Evolutionary conservation across 2,113 vertebrate species (phyloP).

Genomic region (Henicopernis longicauda): DNA sequence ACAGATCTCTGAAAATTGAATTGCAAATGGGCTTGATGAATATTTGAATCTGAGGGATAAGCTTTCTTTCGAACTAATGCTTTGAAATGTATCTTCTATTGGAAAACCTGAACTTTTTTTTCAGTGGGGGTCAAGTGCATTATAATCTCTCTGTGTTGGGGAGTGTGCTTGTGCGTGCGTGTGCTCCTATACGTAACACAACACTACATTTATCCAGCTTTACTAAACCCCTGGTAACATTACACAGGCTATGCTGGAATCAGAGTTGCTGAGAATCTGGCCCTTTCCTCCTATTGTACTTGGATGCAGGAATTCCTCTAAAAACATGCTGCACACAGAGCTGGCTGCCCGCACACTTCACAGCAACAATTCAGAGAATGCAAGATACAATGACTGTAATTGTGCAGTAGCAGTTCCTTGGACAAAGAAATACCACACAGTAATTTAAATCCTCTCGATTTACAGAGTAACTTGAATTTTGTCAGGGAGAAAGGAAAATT

Average conservation of each 20-base stretch:
- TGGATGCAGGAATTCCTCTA: slow-evolving; percentile 45
- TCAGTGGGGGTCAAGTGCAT: neutral
- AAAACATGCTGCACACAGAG: neutral
- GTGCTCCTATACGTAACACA: neutral
- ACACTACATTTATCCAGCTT: neutral
- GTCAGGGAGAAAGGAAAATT: neutral
- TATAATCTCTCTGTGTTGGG: neutral
- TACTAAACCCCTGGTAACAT: neutral
- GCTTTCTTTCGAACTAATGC: neutral
- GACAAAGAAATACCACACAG: neutral
- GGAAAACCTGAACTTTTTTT: neutral
- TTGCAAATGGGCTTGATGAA: neutral
- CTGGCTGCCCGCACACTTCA: neutral
- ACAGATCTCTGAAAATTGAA: neutral
- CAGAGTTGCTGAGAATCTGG: neutral
- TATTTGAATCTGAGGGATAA: neutral
- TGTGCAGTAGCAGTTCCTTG: neutral
- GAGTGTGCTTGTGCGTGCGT: neutral
- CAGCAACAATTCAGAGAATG: slow-evolving; percentile 8
- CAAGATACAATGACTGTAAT: neutral
- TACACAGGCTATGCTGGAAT: neutral
- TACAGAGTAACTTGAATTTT: neutral
- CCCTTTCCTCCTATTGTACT: slow-evolving; percentile 56
- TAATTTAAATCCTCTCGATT: neutral
- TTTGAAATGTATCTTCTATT: neutral